Conservation (phyloP, 2,888 invertebrate species). For the Stenolophus ochropezus region DNA sequence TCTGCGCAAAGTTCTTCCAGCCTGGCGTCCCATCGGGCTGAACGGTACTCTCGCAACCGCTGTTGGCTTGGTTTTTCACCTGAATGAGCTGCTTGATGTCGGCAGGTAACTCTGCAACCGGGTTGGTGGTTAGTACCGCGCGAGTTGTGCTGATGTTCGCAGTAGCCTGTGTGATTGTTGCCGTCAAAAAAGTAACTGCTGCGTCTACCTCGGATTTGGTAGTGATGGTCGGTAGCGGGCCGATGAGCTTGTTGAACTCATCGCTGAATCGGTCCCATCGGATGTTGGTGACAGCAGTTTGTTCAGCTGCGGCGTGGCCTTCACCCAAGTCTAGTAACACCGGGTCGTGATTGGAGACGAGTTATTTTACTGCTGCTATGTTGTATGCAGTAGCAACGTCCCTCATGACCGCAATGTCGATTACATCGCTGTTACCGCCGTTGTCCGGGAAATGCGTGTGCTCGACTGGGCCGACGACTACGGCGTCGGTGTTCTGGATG, state of each 20-base stretch:
- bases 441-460: background rate
- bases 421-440: background rate
- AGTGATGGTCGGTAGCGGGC: background rate
- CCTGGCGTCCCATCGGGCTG: slow-evolving; percentile 6
- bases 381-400: background rate
- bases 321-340: background rate
- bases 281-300: background rate
- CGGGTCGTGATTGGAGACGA: background rate
- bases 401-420: background rate
- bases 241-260: too few species aligned
- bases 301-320: background rate
- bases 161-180: background rate
- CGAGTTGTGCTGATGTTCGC: background rate
- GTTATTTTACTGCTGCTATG: background rate
- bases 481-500: background rate
- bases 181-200: background rate
- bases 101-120: slow-evolving; percentile 8
- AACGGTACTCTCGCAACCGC: background rate
- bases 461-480: background rate
- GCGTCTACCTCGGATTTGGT: background rate
- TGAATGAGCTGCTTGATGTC: too few species aligned
- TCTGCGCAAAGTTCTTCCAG: too few species aligned
- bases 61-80: too few species aligned
- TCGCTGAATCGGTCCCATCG: background rate
- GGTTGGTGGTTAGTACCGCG: background rate